phyloP scores from a whole-genome alignment of 2,113 vertebrate species.

The Pygathrix nemaeus region DNA sequence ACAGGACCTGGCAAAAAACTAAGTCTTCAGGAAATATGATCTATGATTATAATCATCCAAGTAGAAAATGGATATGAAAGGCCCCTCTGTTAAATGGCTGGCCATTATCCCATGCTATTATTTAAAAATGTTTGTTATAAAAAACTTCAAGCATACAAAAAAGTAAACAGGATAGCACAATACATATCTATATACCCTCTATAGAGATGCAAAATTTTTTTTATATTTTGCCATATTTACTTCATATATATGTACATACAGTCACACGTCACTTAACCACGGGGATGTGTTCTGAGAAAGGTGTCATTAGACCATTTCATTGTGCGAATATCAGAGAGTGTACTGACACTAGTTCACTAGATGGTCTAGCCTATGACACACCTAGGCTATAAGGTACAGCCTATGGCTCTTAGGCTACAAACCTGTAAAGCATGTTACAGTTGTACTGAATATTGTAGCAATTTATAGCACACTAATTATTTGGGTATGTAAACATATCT shows the following conservation, averaged over 20 bases:
- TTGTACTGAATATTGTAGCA: not conserved
- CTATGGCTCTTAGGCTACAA: not conserved
- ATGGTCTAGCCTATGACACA: not conserved
- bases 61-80: conserved; percentile 1
- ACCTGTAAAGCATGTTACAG: not conserved
- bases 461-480: not conserved
- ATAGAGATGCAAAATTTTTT: not conserved
- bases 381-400: not conserved
- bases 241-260: not conserved
- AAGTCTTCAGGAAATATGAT: conserved; percentile 39
- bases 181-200: not conserved
- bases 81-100: conserved; percentile 1
- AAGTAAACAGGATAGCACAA: conserved; percentile 6
- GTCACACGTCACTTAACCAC: not conserved
- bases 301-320: not conserved
- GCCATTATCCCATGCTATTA: not conserved
- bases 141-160: conserved; percentile 34
- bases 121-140: not conserved
- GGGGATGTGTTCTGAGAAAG: not conserved
- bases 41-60: conserved; percentile 11
- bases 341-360: not conserved
- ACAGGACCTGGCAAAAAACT: not conserved
- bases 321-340: not conserved
- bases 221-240: not conserved
- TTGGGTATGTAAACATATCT: not conserved